Evolutionary conservation across 1,140 invertebrate species (phyloP).

Genomic region (Panulirus ornatus): DNA sequence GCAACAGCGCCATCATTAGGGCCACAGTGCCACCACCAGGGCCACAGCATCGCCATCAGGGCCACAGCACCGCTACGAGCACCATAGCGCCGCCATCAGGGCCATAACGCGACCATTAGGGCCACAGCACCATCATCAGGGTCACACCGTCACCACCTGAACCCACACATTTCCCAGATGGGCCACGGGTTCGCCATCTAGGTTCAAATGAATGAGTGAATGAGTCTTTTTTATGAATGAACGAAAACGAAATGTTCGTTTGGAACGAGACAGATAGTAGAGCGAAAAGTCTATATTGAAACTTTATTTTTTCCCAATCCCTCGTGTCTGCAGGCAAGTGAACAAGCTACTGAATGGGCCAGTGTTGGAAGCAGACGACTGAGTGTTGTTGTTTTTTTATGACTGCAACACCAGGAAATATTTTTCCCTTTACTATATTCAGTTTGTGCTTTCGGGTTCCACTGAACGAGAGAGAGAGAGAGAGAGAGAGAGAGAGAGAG

Average conservation of each 20-base stretch:
- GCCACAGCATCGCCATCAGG: background rate
- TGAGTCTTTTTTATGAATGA: slow-evolving; percentile 26
- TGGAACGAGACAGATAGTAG: slow-evolving; percentile 5
- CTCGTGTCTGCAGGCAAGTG: slow-evolving; percentile 5
- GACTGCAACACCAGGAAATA: too few relatives aligned
- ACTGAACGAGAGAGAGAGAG: background rate
- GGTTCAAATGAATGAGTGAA: too few relatives aligned
- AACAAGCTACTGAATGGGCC: background rate
- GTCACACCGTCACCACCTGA: background rate
- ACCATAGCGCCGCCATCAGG: background rate
- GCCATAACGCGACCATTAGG: background rate
- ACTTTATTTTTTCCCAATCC: slow-evolving; percentile 12
- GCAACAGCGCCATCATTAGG: background rate
- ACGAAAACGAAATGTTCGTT: slow-evolving; percentile 38
- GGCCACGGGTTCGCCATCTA: background rate
- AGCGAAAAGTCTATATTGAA: slow-evolving; percentile 25
- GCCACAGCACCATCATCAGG: background rate
- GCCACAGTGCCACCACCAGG: background rate
- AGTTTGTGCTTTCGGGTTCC: too few relatives aligned
- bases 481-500: slow-evolving; percentile 6
- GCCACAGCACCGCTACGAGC: background rate
- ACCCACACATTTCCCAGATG: background rate
- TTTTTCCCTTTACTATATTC: too few relatives aligned
- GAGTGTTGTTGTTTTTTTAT: too few relatives aligned
- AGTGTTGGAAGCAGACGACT: background rate